These are phyloP conservation scores for Taeniopygia guttata DNA, from an alignment of 2,797 vertebrate species.

Conservation along the genomic window DNA sequence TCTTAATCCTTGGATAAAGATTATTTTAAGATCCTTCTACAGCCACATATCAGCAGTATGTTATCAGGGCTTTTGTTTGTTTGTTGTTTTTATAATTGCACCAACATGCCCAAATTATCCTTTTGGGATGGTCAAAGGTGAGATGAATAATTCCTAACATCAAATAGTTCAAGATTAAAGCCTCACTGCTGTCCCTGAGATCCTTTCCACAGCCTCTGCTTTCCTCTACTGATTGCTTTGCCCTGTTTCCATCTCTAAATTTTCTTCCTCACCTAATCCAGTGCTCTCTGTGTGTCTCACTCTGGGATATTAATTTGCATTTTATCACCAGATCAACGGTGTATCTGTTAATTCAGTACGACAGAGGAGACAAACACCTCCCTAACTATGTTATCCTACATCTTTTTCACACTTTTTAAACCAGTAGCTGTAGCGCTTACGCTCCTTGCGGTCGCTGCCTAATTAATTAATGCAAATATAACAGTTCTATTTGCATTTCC, in stretches of 20 bases:
- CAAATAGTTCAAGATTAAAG: not conserved
- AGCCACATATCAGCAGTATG: not conserved
- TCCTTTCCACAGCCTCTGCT: not conserved
- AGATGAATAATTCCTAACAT: not conserved
- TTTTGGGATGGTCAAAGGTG: constrained; percentile 1
- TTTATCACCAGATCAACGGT: not conserved
- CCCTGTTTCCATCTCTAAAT: not conserved
- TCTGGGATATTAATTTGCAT: not conserved
- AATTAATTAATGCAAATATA: constrained; percentile 6
- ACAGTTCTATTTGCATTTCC: not conserved
- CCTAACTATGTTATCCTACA: not conserved
- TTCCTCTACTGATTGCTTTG: not conserved
- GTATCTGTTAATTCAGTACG: not conserved
- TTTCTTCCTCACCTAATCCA: not conserved
- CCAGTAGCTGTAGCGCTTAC: accelerated
- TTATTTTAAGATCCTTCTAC: constrained; percentile 61
- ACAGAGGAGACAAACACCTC: not conserved
- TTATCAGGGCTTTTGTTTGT: not conserved
- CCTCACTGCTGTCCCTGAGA: not conserved
- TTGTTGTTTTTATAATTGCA: constrained; percentile 4
- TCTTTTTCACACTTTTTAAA: not conserved
- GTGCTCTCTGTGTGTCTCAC: not conserved
- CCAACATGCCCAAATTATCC: not conserved
- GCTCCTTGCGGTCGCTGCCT: not conserved
- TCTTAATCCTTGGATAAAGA: constrained; percentile 72